Percentiles rank a stretch among this genome's conserved stretches.
Evolutionary conservation across 1,140 invertebrate species (phyloP).

Genomic region (Drosophila guanche): DNA sequence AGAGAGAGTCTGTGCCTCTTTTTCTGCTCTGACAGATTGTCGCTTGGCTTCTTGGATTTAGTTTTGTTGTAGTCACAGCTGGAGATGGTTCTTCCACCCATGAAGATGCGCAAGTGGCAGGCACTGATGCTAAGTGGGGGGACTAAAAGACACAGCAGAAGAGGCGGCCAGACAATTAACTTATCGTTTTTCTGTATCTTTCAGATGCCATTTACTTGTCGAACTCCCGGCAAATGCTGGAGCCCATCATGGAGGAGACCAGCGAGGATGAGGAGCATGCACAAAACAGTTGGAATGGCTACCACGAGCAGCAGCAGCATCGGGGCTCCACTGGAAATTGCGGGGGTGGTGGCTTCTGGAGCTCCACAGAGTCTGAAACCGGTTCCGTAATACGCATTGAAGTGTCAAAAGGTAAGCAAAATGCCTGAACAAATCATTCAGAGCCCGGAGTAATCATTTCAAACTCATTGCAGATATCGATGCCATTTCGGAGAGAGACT

Average conservation of each 20-base stretch:
- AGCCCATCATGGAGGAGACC: slow-evolving; percentile 89
- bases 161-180: neutral
- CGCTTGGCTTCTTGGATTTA: slow-evolving; percentile 32
- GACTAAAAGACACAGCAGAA: too few species aligned
- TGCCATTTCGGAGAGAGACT: slow-evolving; percentile 89
- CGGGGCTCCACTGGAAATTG: slow-evolving; percentile 2
- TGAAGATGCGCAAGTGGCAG: slow-evolving; percentile 21
- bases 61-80: slow-evolving; percentile 49
- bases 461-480: slow-evolving; percentile 84
- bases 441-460: neutral
- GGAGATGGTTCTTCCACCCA: slow-evolving; percentile 48
- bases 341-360: slow-evolving; percentile 84
- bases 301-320: slow-evolving; percentile 31
- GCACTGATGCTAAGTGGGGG: slow-evolving; percentile 18
- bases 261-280: slow-evolving; percentile 88
- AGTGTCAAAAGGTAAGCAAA: slow-evolving; percentile 79
- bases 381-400: slow-evolving; percentile 85
- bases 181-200: slow-evolving; percentile 28
- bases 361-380: slow-evolving; percentile 86
- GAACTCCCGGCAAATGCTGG: slow-evolving; percentile 84
- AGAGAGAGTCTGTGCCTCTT: neutral
- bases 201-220: slow-evolving; percentile 78
- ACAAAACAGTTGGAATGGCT: slow-evolving; percentile 61
- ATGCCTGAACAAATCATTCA: neutral
- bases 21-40: slow-evolving; percentile 19